Evolutionary conservation across 2,888 invertebrate genomes (phyloP), one percentile per base, ranked within the genome.

Genomic region (Pristionchus fissidentatus): DNA sequence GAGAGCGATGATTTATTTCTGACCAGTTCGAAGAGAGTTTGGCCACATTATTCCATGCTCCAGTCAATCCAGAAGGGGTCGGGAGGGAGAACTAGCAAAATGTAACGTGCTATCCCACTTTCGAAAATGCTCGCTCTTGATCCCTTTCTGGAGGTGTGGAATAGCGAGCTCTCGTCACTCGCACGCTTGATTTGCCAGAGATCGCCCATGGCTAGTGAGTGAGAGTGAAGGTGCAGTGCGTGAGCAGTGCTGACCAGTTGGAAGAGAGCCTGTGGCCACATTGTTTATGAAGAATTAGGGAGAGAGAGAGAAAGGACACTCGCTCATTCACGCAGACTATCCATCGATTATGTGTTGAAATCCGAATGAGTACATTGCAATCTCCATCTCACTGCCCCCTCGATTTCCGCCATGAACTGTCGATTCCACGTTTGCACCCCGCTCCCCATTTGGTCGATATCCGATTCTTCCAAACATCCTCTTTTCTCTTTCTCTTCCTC

Each of bases 291-390:
- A 49, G 49, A 10, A 49, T 15, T 19, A 19, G 19, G 13, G 10
- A 49, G 49, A 49, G 49, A 49, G 49, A 19, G 19, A 19, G 49
- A 19, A 49, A 19, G 13, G 49, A 49, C 13, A 10, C 49, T 49
- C 49, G 49, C 22, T 41, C 10, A 32, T 60, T 32, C 60, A 26
- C 60, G 29, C 19, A 26, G 38, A 26, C 43, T n/a, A 70, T 70
- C 70, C n/a, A 19, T 70, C 70, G n/a, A 70, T 70, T 70, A 70
- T 70, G 70, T 70, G 70, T 70, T 26, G 70, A 70, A 70, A 70
- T 70, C 70, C 43, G 70, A n/a, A 70, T 70, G 70, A 70, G 70
- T 70, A 26, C 70, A 22, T 41, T 41, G 26, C 70, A 70, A 70
- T 70, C 70, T 70, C 70, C 29, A 38, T 13, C 73, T 43, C 22